These are phyloP conservation scores for Cyrtonyx montezumae DNA, from an alignment of 2,113 vertebrate species.

Conservation along the genomic window DNA sequence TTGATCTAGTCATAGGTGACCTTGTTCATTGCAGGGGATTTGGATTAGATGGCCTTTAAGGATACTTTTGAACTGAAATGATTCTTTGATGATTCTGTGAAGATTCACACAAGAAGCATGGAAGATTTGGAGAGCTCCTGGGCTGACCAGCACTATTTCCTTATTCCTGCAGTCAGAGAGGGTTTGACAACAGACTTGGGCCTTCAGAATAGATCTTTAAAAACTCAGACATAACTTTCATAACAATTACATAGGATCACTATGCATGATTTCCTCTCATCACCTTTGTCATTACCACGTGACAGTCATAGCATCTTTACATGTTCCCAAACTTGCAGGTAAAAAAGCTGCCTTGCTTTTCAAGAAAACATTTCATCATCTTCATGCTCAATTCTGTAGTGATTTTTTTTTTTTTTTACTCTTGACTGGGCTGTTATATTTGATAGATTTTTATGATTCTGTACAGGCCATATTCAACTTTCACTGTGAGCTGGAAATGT, in stretches of 20 bases:
- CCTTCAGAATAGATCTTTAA: background rate
- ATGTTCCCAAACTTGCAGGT: background rate
- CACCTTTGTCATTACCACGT: background rate
- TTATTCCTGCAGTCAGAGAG: background rate
- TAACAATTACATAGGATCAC: background rate
- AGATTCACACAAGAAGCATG: fast-evolving
- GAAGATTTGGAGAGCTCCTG: background rate
- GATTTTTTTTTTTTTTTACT: fast-evolving
- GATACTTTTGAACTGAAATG: background rate
- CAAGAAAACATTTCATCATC: background rate
- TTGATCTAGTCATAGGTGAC: too few species aligned
- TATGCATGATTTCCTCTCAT: background rate
- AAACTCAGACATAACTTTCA: background rate
- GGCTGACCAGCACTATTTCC: background rate
- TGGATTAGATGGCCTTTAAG: too few species aligned
- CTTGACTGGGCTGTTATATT: background rate
- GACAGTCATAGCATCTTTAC: background rate
- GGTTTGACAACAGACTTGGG: background rate
- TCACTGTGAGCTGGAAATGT: background rate
- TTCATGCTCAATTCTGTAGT: background rate
- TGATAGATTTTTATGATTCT: background rate
- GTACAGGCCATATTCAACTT: background rate
- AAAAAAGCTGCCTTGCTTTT: background rate
- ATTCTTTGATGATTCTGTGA: background rate
- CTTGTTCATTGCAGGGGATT: too few species aligned